Conservation (phyloP, 2,113 vertebrate species). For the Tychaedon coryphoeus region DNA sequence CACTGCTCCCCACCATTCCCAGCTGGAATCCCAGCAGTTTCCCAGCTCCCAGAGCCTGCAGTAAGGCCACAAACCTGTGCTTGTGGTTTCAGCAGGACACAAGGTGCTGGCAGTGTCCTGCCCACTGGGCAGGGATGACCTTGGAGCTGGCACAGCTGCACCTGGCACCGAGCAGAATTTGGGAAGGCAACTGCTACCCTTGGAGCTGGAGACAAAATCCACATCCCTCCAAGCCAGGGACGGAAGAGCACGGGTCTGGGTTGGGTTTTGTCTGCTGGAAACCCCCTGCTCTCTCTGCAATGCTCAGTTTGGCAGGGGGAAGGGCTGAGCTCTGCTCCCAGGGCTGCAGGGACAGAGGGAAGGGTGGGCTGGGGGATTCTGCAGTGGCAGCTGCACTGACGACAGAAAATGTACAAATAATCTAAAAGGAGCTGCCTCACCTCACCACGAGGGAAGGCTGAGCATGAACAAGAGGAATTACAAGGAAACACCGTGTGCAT, state of each 20-base stretch:
- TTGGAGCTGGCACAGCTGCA: background rate
- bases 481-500: background rate
- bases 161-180: background rate
- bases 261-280: background rate
- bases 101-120: fast-evolving
- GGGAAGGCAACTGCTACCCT: background rate
- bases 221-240: background rate
- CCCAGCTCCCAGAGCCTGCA: background rate
- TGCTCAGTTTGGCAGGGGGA: background rate
- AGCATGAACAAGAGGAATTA: fast-evolving
- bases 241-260: fast-evolving
- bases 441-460: background rate
- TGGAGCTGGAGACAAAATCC: background rate
- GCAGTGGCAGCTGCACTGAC: background rate
- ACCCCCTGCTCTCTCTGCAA: background rate
- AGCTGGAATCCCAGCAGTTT: background rate
- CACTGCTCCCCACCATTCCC: background rate
- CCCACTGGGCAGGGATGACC: background rate
- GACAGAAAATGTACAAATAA: background rate
- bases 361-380: fast-evolving
- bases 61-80: background rate
- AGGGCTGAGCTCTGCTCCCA: fast-evolving
- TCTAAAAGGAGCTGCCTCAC: background rate
- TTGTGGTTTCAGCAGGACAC: background rate
- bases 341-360: fast-evolving